Base-by-base conservation (phyloP, 2,113 vertebrate genomes). In the Podarcis raffonei region DNA sequence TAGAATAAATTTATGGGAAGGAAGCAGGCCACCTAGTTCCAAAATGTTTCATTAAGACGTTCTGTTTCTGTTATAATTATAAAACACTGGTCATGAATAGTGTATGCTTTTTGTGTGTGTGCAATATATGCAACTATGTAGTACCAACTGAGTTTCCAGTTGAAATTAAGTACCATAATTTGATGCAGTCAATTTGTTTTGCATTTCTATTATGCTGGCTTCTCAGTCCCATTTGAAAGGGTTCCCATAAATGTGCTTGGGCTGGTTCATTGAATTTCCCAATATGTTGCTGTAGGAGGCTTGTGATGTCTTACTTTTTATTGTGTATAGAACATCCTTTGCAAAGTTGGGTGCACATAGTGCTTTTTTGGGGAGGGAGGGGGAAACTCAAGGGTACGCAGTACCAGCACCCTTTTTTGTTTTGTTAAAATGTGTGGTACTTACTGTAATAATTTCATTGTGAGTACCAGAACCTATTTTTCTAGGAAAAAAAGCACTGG, bases 1-100 rank as follows among this genome's bases (percentile, higher is more conserved):
- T 37, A 81, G 48, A 81, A 81, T 72, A 16, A 39, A 68, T 3
- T 1, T 25, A 87, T 53, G 59, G 72, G 87, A n/a, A 80, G 76
- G 84, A 16, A 92, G 1, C 62, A 86, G 83, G 16, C 5, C 22
- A 72, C 32, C 59, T 78, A 75, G 35, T 53, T 69, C 32, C 7
- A 78, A 11, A n/a, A 37, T 89, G 83, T 3, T 68, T 84, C 83
- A 90, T 25, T 15, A 86, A 75, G 42, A 39, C 5, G 5, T 0
- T 8, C 1, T 6, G 8, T 79, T 93, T 85, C 89, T 88, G 15
- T 42, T 91, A 89, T 86, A 32, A 81, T 85, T 90, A 78, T 74
- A 71, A 13, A 37, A 77, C 20, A 30, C 35, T 72, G 16, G 0
- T 48, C 30, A 35, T 90, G 89, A 57, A 18, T 3, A 23, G 62